Base-by-base conservation (phyloP, 2,797 vertebrate genomes). In the Staurois parvus region DNA sequence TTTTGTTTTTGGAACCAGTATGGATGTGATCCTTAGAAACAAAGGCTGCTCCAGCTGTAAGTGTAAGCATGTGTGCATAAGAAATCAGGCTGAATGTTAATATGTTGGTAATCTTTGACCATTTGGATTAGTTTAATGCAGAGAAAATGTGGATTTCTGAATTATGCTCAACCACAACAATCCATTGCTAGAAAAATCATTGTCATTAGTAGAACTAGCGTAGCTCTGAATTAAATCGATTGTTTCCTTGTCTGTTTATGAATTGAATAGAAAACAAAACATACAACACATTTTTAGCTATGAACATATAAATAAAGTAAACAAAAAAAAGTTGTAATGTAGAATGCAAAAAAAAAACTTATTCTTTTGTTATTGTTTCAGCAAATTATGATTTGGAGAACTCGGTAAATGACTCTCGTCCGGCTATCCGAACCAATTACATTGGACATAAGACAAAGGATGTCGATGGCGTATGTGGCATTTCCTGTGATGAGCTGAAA, bases 401-500 rank as follows among this genome's bases (percentile, higher is more conserved):
- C n/a, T 95, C 96, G 69, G 94, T 98, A 68, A 99, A 99, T 5
- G 96, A 96, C 48, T 98, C 98, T 89, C 97, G 97, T 85, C 97
- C 97, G 12, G 97, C 98, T 74, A 99, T 99, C 89, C 96, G 97
- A 86, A 98, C 95, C 2, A 96, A 98, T 88, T 99, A 95, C 90
- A 96, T 95, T 0, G 97, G 97, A 87, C 98, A 98, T 92, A 99
- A 99, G 94, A 92, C 96, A 84, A 99, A 99, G 95, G 98, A 97
- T 88, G 92, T 96, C 80, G 95, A 97, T 84, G 93, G 95, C 45
- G 94, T 98, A 89, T 99, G 98, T 21, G 98, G 98, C n/a, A 96
- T 98, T 92, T 97, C 98, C 45, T 99, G 98, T 79, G 97, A 99
- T 0, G 97, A 99, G 85, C 94, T 99, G 76, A 91, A 95, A 88